Conservation (phyloP, 2,888 invertebrate species). For the Molanna angustata region DNA sequence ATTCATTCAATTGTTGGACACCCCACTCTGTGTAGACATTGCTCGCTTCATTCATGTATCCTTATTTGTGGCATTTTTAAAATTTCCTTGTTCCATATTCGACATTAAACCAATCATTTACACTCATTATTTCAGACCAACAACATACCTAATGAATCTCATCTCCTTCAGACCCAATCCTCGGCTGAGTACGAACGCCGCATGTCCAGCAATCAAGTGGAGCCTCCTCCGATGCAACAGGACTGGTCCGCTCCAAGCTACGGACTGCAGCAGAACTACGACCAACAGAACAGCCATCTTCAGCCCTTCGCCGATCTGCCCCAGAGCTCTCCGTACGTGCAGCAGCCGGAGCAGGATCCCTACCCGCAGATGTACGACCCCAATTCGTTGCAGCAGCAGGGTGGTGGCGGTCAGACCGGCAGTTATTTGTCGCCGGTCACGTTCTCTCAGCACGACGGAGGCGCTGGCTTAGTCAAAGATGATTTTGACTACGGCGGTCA, state of each 20-base stretch:
- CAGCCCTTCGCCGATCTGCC: too few relatives aligned
- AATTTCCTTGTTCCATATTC: too few relatives aligned
- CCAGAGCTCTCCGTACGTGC: background rate
- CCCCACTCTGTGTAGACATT: too few relatives aligned
- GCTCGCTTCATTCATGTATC: too few relatives aligned
- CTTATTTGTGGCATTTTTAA: too few relatives aligned
- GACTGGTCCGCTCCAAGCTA: too few relatives aligned
- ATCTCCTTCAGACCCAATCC: constrained; percentile 13
- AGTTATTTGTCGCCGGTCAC: constrained; percentile 7
- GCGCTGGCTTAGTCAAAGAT: constrained; percentile 28
- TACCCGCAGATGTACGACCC: constrained; percentile 33
- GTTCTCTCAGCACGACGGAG: constrained; percentile 20
- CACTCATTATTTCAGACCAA: constrained; percentile 37
- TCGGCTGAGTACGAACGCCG: constrained; percentile 31
- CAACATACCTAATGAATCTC: constrained; percentile 37
- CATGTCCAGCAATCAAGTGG: constrained; percentile 34
- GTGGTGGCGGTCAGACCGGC: constrained; percentile 33
- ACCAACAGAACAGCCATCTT: constrained; percentile 42
- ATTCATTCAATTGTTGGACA: too few relatives aligned
- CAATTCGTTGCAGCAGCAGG: constrained; percentile 34
- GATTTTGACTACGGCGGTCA: constrained; percentile 9
- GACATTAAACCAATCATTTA: too few relatives aligned
- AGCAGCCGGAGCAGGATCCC: constrained; percentile 19
- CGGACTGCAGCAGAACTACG: constrained; percentile 36
- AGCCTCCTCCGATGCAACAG: too few relatives aligned